Base-by-base conservation (phyloP, 2,797 vertebrate species). In the Acrossocheilus wenchowensis region DNA sequence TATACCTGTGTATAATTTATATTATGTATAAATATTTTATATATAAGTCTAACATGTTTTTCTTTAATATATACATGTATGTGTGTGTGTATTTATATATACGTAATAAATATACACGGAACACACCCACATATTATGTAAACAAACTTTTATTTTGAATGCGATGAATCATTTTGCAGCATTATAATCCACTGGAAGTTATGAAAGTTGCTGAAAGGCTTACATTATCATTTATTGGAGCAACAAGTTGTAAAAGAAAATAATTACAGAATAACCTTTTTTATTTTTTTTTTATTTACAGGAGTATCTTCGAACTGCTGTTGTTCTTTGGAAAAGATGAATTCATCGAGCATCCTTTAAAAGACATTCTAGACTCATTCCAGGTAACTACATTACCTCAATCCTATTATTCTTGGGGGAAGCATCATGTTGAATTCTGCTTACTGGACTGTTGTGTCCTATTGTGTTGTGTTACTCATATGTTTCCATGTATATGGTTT, bases 231-330 rank as follows among this genome's bases (percentile, higher is more conserved):
- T 39, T 39, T 57, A 57, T 57, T 41, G 52, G 12, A 5, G 12
- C 52, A 78, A 9, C 52, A 57, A 34, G 12, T 57, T n/a, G 21
- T 57, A 15, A 78, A 78, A n/a, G 1, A n/a, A 7, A 57, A 14
- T 78, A 57, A 19, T 79, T 79, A 10, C 17, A 54, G 11, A 41
- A 15, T 62, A 11, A 5, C 3, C 7, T 41, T 6, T 23, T 10
- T 41, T 36, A 36, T 41, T 57, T 74, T 48, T n/a, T 48, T 23
- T 43, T 69, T n/a, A 36, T 80, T 78, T 64, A 45, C 91, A 99
- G 98, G 97, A 99, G 98, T 92, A 94, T 98, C 92, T 99, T 99
- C 95, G 98, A 99, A 94, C 95, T 98, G 94, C 96, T 99, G 95
- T 96, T 99, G 89, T 99, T 98, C 94, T 98, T 98, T 92, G 97